Evolutionary conservation across 2,797 vertebrate genomes (phyloP), one percentile per base, ranked within the genome.

Genomic region (Syngnathus rostellatus): DNA sequence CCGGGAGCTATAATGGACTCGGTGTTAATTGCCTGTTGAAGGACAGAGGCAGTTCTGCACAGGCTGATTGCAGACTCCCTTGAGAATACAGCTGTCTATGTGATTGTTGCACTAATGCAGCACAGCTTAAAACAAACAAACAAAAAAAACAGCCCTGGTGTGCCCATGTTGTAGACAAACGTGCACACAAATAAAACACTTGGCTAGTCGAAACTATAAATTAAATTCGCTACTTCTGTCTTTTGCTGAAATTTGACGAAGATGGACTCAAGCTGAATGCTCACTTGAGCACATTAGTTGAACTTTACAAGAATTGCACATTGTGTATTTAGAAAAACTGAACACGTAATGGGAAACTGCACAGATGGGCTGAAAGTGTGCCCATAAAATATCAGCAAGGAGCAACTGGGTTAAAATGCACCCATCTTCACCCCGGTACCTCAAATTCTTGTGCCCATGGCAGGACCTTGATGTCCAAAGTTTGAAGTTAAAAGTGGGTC

Each of bases 11-110:
- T 93, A 91, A 93, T 92, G 91, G 90, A 92, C 92, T 93, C 78
- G 17, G 86, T 85, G 87, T 91, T 92, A 92, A 93, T 93, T 93
- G 92, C 88, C 91, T 92, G 90, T 89, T 93, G 92, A 94, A 94
- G 92, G 92, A 93, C 92, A 93, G 92, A 90, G 91, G 89, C 88
- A 84, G 86, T 86, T 91, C 88, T 88, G 91, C 68, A 72, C 83
- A 81, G 90, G 85, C 90, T 92, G 90, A 92, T 93, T 90, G 87
- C 87, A 87, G 88, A 89, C 88, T 90, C 92, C 88, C 89, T 72
- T 16, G 89, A 79, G 91, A 92, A 83, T 86, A 80, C 89, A 90
- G 87, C 87, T 90, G 93, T 90, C 89, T 81, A 83, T 89, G 87
- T 84, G 89, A 84, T 87, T 89, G 90, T 87, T 89, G 88, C 87